Base-by-base conservation (phyloP, 2,797 vertebrate species). In the Heliangelus exortis region DNA sequence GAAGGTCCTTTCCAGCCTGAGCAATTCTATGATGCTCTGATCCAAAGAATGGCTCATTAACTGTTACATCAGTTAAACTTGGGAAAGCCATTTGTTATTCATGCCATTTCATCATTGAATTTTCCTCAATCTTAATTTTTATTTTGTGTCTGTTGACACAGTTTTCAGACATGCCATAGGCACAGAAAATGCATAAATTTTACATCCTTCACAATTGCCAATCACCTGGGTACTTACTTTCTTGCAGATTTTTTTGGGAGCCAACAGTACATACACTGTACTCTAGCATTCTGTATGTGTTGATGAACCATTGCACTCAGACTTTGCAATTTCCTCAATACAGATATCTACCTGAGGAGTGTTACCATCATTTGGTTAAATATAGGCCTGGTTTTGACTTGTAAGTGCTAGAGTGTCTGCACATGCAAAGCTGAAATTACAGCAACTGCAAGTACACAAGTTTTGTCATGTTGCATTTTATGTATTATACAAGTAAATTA, bases 101-200 rank as follows among this genome's bases (percentile, higher is more conserved):
- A 51, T 28, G 50, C 15, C 26, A 47, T 57, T 48, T 91, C 58
- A 91, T 94, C 68, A 53, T 34, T 3, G 1, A n/a, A 9, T 88
- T 89, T 39, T 96, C 19, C 34, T 75, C 79, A 76, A 65, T 20
- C 23, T 87, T 57, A 55, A 84, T 88, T 96, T 87, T 96, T 87
- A 54, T 48, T 68, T 80, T 12, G 10, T 50, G 34, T 55, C 47
- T 79, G 29, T 73, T 87, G 68, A 68, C 78, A 39, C 54, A 89
- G 51, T 72, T 95, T 93, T 77, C 66, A 51, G 61, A 90, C n/a
- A 20, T 92, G 43, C 59, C 34, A 5, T 73, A 39, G 53, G 66
- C 67, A 15, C 71, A 65, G 51, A 41, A 84, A 91, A 45, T 78
- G 31, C 13, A 6, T 77, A 48, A 45, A 43, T 87, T 82, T 82